These are phyloP conservation scores for Xiphias gladius DNA, from an alignment of 2,113 vertebrate species.

Conservation along the genomic window DNA sequence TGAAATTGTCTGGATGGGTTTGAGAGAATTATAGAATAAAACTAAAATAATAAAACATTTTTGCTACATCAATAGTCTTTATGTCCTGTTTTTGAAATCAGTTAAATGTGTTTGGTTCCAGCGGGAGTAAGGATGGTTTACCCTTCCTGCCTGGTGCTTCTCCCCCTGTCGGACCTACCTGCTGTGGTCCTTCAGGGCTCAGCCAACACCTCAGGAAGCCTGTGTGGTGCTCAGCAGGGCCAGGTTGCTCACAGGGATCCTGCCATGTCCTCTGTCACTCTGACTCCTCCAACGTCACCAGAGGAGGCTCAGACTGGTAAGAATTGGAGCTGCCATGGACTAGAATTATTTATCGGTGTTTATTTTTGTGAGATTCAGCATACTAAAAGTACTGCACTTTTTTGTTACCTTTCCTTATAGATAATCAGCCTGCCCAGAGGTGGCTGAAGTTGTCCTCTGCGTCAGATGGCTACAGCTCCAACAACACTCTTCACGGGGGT, in stretches of 20 bases:
- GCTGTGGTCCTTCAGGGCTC: constrained; percentile 87
- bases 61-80: too few relatives aligned
- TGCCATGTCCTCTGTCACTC: constrained; percentile 96
- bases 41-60: too few relatives aligned
- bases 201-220: constrained; percentile 89
- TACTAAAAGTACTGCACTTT: not conserved
- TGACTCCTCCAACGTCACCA: constrained; percentile 97
- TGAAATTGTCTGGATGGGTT: not conserved
- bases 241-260: constrained; percentile 93
- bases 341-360: not conserved
- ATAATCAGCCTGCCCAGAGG: constrained; percentile 93
- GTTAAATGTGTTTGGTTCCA: constrained; percentile 82
- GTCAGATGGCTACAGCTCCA: constrained; percentile 91
- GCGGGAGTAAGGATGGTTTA: constrained; percentile 99
- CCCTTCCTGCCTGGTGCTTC: constrained; percentile 95
- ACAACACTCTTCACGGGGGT: constrained; percentile 94
- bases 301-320: constrained; percentile 97
- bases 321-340: not conserved
- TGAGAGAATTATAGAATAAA: not conserved
- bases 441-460: constrained; percentile 95
- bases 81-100: constrained; percentile 42
- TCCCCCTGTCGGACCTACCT: constrained; percentile 96
- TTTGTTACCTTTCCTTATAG: constrained; percentile 77
- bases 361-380: not conserved
- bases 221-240: constrained; percentile 93